Evolutionary conservation across 2,888 invertebrate genomes (phyloP).

Genomic region (Lasiommata megera): DNA sequence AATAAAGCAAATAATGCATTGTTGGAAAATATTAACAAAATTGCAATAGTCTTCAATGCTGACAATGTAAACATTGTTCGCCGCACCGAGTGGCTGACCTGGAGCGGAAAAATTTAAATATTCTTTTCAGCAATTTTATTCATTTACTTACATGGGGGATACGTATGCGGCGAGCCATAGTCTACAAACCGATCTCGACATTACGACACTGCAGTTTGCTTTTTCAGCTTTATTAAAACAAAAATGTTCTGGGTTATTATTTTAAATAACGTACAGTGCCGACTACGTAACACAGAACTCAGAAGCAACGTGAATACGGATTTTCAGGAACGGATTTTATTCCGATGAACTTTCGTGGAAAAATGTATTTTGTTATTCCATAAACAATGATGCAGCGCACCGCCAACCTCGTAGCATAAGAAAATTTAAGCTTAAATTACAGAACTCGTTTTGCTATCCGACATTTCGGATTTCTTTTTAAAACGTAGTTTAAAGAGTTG

Average conservation of each 20-base stretch:
- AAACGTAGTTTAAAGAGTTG: neutral
- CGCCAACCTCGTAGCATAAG: neutral
- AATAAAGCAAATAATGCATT: neutral
- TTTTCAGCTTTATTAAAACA: constrained; percentile 29
- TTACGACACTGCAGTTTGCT: constrained; percentile 24
- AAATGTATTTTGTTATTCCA: constrained; percentile 1
- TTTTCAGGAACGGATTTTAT: constrained; percentile 16
- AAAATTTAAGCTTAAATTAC: neutral
- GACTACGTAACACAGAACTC: constrained; percentile 11
- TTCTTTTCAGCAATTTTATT: constrained; percentile 26
- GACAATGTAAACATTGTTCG: constrained; percentile 22
- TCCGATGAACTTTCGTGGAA: constrained; percentile 9
- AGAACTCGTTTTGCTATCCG: neutral
- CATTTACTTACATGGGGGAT: constrained; percentile 24
- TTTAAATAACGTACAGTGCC: constrained; percentile 16
- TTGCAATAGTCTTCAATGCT: constrained; percentile 19
- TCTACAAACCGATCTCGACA: constrained; percentile 25
- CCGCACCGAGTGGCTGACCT: constrained; percentile 10
- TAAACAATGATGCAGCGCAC: constrained; percentile 11
- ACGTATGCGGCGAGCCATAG: constrained; percentile 15
- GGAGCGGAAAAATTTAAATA: constrained; percentile 25
- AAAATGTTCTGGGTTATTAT: constrained; percentile 25
- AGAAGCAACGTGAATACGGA: constrained; percentile 18
- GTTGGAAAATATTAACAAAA: constrained; percentile 21
- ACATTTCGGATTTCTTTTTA: neutral